Evolutionary conservation across 2,113 vertebrate genomes (phyloP).

Genomic region (Cyanoramphus novaezelandiae): DNA sequence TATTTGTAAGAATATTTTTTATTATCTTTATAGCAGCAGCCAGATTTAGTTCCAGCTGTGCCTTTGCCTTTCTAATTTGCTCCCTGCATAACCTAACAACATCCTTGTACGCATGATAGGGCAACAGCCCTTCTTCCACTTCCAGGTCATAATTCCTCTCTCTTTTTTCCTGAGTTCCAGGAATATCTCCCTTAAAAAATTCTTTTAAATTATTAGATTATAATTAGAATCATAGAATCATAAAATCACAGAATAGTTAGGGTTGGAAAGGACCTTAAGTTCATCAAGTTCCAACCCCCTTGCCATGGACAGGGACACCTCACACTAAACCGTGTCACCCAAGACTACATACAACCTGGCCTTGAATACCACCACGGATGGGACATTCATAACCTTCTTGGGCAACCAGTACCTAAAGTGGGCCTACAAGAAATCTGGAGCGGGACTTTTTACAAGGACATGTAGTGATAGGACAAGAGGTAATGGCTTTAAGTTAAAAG

Average conservation of each 20-base stretch:
- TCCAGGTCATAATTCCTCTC: not conserved
- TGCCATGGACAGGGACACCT: too few species aligned
- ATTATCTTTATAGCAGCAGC: not conserved
- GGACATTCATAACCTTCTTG: not conserved
- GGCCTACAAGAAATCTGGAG: not conserved
- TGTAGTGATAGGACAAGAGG: not conserved
- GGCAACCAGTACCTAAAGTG: not conserved
- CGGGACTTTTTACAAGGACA: not conserved
- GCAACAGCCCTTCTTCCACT: not conserved
- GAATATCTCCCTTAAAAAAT: not conserved
- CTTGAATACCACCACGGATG: not conserved
- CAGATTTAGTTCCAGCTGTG: not conserved
- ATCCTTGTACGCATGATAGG: not conserved
- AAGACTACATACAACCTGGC: not conserved
- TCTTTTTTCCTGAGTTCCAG: not conserved
- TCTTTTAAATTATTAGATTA: not conserved
- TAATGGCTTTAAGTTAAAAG: not conserved
- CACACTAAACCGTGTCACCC: not conserved
- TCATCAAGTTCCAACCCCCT: not conserved
- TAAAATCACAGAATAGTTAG: not conserved
- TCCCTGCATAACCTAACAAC: not conserved
- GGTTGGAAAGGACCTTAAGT: not conserved
- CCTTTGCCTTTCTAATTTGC: not conserved
- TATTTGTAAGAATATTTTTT: not conserved
- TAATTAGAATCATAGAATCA: not conserved